Evolutionary conservation across 2,797 vertebrate species (phyloP), one percentile per base, ranked within the genome.

Genomic region (Setipinna tenuifilis): DNA sequence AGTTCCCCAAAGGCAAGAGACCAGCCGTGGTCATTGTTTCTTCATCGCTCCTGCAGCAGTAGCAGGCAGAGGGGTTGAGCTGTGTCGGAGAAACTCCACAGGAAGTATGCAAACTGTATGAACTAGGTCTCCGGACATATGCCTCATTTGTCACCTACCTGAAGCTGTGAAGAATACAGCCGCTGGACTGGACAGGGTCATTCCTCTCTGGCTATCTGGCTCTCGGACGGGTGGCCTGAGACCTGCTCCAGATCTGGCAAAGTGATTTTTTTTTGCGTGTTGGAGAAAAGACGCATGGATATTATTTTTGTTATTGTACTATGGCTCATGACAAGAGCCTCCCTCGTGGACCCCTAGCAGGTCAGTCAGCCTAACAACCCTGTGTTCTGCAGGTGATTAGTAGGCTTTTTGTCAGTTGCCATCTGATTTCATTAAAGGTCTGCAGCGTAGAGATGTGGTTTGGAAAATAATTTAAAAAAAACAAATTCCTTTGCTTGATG

Each of bases 261-360:
- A 78, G 35, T 16, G 41, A 41, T 78, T 78, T 78, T 59, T 21
- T 75, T 75, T 14, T 78, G 71, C 31, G 7, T 48, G 46, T 17
- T 75, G 68, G 25, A 31, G 28, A 75, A 78, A 44, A 31, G 71
- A 54, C 50, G 14, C 3, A 35, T 41, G 71, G 31, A 7, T 78
- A 10, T 78, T n/a, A n/a, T n/a, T n/a, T n/a, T 78, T 78, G 71
- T 78, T 78, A 78, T 41, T 21, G 71, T 44, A 78, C 17, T 44
- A 78, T 78, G 31, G 71, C 41, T 44, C 31, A 41, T n/a, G 71
- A 41, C 71, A 78, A 78, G 31, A 78, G 71, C 14, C 7, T 35
- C 1, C 71, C 31, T 44, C 19, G 31, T 17, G 16, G 71, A 4
- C 71, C 31, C 31, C 3, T 1, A 6, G n/a, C n/a, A n/a, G n/a